These are phyloP conservation scores for Ischnura elegans DNA, from an alignment of 2,888 invertebrate species.

Conservation along the genomic window DNA sequence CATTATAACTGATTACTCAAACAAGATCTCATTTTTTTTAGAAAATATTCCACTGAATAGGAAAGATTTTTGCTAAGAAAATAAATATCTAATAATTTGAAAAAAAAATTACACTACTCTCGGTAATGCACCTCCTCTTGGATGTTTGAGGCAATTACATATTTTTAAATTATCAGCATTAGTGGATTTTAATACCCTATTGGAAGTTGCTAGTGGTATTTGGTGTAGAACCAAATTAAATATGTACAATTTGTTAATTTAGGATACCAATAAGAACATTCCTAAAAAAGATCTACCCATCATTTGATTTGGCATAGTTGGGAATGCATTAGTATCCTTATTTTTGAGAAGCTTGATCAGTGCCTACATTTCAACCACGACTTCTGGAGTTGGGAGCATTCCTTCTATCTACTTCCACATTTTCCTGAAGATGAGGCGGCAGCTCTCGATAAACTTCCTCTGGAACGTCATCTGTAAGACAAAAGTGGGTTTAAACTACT, in stretches of 20 bases:
- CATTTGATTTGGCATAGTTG: neutral
- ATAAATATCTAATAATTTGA: neutral
- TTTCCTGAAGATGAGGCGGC: constrained; percentile 83
- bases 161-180: neutral
- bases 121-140: neutral
- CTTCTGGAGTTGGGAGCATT: constrained; percentile 65
- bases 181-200: neutral
- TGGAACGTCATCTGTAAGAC: constrained; percentile 88
- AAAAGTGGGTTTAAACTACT: too few species aligned
- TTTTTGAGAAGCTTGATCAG: neutral
- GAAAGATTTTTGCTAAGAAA: too few species aligned
- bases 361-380: neutral
- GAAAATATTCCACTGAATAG: too few species aligned
- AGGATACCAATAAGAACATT: neutral
- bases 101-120: neutral
- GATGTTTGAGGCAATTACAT: neutral
- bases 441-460: constrained; percentile 89
- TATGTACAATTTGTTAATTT: neutral
- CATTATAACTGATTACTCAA: neutral
- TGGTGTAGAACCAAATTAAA: neutral
- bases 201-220: neutral
- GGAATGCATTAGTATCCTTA: neutral
- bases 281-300: neutral
- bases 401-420: constrained; percentile 82
- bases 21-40: too few species aligned